These are phyloP conservation scores for Sander vitreus DNA, from an alignment of 2,113 vertebrate genomes.

Conservation along the genomic window DNA sequence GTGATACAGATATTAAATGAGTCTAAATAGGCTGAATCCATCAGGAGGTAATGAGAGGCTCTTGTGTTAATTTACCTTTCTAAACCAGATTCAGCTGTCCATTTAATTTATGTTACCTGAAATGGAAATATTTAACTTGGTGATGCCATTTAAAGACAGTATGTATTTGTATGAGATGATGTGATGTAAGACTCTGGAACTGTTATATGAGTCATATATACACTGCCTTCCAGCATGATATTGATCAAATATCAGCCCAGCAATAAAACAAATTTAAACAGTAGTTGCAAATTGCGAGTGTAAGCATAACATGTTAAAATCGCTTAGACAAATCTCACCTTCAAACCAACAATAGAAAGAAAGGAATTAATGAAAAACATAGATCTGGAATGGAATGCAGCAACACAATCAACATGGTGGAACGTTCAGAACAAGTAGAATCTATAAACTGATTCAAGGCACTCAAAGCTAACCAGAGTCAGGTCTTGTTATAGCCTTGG, in stretches of 20 bases:
- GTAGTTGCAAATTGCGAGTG: neutral
- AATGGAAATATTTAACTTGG: conserved; percentile 16
- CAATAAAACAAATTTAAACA: neutral
- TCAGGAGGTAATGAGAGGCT: conserved; percentile 37
- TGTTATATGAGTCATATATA: neutral
- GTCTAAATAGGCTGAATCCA: conserved; percentile 37
- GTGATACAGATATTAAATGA: conserved; percentile 28
- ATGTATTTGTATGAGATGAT: neutral
- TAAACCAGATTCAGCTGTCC: neutral
- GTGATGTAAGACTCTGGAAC: neutral
- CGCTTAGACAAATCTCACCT: neutral
- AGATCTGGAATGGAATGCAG: neutral
- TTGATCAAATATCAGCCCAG: neutral
- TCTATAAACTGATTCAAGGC: neutral
- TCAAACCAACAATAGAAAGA: neutral
- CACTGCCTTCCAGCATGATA: neutral
- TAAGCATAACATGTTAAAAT: neutral
- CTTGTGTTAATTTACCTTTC: conserved; percentile 7
- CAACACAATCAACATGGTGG: neutral
- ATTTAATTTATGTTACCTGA: neutral
- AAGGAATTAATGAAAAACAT: neutral
- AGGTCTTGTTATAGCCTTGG: neutral
- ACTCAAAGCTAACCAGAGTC: neutral
- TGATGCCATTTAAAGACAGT: neutral
- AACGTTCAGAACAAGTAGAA: neutral